phyloP scores from a whole-genome alignment of 2,888 invertebrate species.

The Aspidiotus destructor region DNA sequence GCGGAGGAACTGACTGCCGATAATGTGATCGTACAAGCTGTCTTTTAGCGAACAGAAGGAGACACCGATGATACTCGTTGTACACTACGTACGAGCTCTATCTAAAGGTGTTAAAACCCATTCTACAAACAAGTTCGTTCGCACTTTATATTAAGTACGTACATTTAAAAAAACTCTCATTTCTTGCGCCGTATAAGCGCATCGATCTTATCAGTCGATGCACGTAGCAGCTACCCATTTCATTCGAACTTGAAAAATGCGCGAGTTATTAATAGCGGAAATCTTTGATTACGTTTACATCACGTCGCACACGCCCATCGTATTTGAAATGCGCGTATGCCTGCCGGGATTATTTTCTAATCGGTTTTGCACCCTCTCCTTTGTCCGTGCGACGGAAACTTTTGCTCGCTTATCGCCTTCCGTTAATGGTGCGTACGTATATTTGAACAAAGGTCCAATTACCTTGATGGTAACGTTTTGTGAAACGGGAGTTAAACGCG shows the following conservation, averaged over 20 bases:
- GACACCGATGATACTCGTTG: not conserved
- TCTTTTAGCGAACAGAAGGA: not conserved
- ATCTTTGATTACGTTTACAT: constrained; percentile 4
- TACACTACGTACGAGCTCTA: too few relatives aligned
- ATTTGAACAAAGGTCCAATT: constrained; percentile 1
- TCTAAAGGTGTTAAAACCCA: not conserved
- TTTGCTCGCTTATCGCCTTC: too few relatives aligned
- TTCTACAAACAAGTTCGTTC: constrained; percentile 2
- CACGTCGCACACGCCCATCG: constrained; percentile 24
- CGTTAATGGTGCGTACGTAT: not conserved
- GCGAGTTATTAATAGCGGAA: constrained; percentile 4
- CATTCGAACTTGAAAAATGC: not conserved
- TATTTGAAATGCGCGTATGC: constrained; percentile 14
- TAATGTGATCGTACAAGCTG: not conserved
- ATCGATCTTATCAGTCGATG: constrained; percentile 4
- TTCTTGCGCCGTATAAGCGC: not conserved
- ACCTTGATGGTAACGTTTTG: not conserved
- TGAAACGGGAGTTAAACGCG: not conserved
- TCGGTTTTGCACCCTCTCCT: constrained; percentile 9
- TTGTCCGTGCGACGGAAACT: not conserved
- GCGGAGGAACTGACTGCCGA: not conserved
- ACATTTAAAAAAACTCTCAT: not conserved
- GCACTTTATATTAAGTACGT: not conserved
- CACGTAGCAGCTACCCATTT: constrained; percentile 2
- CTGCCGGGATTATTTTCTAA: constrained; percentile 20